Percentiles rank a stretch among this genome's conserved stretches.
phyloP scores from a whole-genome alignment of 2,888 invertebrate genomes.

The Drosophila mettleri region DNA sequence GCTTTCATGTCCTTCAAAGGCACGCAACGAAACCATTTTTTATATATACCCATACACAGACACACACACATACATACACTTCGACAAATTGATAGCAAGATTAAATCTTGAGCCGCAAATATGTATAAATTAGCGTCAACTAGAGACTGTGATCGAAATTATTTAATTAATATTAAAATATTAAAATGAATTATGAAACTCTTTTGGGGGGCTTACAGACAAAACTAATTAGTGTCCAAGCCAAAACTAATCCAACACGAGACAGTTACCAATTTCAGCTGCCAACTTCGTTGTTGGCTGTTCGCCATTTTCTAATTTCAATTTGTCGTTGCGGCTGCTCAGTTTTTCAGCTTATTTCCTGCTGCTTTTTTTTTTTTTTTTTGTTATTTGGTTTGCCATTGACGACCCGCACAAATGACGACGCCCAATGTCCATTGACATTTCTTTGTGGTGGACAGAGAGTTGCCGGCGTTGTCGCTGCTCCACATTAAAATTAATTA shows the following conservation, averaged over 20 bases:
- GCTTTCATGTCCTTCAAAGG: conserved; percentile 60
- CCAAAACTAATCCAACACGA: conserved; percentile 28
- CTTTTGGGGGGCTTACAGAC: conserved; percentile 32
- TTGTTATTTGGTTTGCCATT: conserved; percentile 39
- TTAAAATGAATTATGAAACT: conserved; percentile 54
- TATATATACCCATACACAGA: conserved; percentile 27
- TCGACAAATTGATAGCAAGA: conserved; percentile 82
- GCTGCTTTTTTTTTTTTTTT: conserved; percentile 9
- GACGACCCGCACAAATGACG: conserved; percentile 55
- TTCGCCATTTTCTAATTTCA: conserved; percentile 70
- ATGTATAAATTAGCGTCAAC: not conserved
- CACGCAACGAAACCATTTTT: conserved; percentile 66
- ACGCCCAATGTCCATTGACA: conserved; percentile 71
- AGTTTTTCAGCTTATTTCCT: conserved; percentile 25
- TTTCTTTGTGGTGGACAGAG: conserved; percentile 41
- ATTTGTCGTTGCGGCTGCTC: conserved; percentile 59
- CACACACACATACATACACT: conserved; percentile 51
- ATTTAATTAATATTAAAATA: conserved; percentile 38
- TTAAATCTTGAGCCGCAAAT: conserved; percentile 62
- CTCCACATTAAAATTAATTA: conserved; percentile 78
- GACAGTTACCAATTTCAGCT: conserved; percentile 45
- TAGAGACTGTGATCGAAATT: not conserved
- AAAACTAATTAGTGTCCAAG: conserved; percentile 57
- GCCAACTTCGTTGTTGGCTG: conserved; percentile 46
- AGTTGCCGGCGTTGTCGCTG: conserved; percentile 52